phyloP scores from a whole-genome alignment of 2,797 vertebrate species.

The Crocodylus rhombifer region DNA sequence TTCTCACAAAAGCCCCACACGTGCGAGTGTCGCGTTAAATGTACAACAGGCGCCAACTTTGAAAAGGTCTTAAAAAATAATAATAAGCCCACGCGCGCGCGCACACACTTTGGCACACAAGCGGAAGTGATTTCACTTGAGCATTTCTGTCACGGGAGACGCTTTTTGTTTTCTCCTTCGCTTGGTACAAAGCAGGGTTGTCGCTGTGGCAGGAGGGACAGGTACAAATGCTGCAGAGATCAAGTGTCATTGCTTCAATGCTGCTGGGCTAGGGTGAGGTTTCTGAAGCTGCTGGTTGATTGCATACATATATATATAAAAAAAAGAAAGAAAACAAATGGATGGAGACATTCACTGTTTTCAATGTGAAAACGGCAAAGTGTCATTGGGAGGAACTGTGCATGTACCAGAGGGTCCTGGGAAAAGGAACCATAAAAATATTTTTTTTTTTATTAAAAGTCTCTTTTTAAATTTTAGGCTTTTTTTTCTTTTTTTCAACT shows the following conservation, averaged over 20 bases:
- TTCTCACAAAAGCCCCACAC: conserved; percentile 8
- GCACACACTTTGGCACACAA: conserved; percentile 78
- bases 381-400: conserved; percentile 77
- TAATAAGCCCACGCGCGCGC: not conserved
- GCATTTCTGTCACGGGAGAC: conserved; percentile 42
- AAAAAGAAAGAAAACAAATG: conserved; percentile 71
- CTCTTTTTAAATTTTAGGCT: not conserved
- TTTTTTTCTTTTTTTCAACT: conserved; percentile 64
- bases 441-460: conserved; percentile 45
- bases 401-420: conserved; percentile 76
- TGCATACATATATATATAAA: conserved; percentile 80
- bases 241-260: not conserved
- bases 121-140: conserved; percentile 62
- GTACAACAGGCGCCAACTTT: conserved; percentile 57
- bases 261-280: conserved; percentile 39
- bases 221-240: conserved; percentile 53
- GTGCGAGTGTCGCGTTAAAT: conserved; percentile 21
- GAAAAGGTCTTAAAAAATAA: conserved; percentile 50
- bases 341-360: conserved; percentile 80
- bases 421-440: conserved; percentile 80
- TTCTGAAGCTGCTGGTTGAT: conserved; percentile 77
- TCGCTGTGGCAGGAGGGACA: conserved; percentile 61
- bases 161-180: not conserved
- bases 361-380: conserved; percentile 85
- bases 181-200: conserved; percentile 49